These are phyloP conservation scores for Molossus alvarezi DNA, from an alignment of 2,797 vertebrate species.

Conservation along the genomic window DNA sequence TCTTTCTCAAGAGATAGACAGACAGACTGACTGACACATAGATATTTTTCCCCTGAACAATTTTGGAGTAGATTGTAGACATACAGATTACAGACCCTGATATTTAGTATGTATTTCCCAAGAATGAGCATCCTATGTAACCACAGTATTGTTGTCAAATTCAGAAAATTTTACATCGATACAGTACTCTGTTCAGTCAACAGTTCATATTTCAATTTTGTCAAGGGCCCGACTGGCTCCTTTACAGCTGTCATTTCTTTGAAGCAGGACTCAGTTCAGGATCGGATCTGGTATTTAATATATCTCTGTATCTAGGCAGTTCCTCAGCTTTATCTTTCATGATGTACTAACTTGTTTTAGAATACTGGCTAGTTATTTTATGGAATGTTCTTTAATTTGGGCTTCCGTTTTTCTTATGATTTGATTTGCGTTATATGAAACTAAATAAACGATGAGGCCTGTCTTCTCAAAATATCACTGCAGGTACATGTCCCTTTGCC, in stretches of 20 bases:
- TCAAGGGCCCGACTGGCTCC: not conserved
- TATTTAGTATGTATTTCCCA: conserved; percentile 50
- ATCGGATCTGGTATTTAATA: not conserved
- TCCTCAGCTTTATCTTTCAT: not conserved
- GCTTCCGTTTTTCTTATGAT: not conserved
- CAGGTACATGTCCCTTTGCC: not conserved
- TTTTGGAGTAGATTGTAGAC: not conserved
- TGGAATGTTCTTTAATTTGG: not conserved
- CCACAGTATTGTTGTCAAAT: conserved; percentile 6
- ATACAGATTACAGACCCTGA: not conserved
- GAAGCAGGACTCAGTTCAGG: not conserved
- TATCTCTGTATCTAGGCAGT: not conserved
- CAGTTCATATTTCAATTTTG: not conserved
- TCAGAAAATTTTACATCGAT: conserved; percentile 13
- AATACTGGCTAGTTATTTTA: not conserved
- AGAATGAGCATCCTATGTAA: not conserved
- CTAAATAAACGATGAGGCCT: not conserved
- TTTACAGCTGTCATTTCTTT: not conserved
- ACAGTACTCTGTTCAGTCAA: not conserved
- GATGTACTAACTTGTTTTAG: not conserved
- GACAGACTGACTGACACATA: not conserved
- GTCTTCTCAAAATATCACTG: not conserved
- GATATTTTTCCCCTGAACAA: not conserved
- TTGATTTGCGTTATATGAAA: not conserved
- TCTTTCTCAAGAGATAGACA: not conserved